phyloP scores from a whole-genome alignment of 2,797 vertebrate species.

The Sibirionetta formosa region DNA sequence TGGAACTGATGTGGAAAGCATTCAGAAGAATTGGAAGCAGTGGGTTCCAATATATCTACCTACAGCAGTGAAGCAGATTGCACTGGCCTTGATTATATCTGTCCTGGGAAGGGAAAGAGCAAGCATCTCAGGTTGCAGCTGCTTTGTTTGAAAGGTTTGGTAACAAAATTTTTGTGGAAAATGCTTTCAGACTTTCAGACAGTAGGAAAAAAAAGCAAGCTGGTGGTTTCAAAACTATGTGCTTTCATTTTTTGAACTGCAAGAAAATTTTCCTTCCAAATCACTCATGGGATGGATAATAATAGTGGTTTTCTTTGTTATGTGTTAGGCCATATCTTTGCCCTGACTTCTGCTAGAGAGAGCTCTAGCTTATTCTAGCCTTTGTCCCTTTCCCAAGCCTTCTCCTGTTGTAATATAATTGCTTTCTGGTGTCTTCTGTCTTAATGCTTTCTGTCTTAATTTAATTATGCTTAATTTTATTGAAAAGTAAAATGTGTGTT shows the following conservation, averaged over 20 bases:
- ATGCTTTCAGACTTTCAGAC: not conserved
- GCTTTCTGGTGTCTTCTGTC: not conserved
- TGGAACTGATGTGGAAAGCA: not conserved
- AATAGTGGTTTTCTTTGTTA: not conserved
- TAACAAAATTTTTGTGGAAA: not conserved
- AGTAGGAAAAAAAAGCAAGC: not conserved
- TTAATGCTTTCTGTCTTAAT: not conserved
- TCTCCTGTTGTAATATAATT: not conserved
- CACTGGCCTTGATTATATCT: not conserved
- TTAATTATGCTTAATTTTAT: not conserved
- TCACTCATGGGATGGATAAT: not conserved
- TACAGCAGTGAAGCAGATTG: rapidly evolving
- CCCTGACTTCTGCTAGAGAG: not conserved
- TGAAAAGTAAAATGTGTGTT: not conserved
- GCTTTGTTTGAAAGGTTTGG: not conserved
- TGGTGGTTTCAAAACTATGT: not conserved
- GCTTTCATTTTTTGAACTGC: not conserved
- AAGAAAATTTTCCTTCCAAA: not conserved
- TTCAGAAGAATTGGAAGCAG: not conserved
- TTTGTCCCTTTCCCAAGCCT: not conserved
- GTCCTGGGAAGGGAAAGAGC: not conserved
- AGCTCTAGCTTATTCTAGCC: not conserved
- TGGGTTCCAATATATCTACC: not conserved
- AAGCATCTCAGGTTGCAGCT: not conserved
- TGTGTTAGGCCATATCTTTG: not conserved